Evolutionary conservation across 2,113 vertebrate species (phyloP).

Genomic region (Poeciliopsis occidentalis): DNA sequence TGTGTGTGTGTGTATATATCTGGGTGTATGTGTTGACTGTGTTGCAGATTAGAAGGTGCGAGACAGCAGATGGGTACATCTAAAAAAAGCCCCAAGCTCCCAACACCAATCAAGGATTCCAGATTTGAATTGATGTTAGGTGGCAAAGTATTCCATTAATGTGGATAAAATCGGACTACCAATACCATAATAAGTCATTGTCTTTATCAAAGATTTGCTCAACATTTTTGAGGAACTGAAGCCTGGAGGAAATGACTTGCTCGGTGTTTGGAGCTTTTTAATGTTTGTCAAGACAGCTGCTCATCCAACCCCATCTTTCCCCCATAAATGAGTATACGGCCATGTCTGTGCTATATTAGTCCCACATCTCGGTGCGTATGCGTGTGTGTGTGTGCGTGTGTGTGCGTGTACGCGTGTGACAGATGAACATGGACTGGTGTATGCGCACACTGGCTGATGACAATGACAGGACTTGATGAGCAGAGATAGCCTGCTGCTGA

Average conservation of each 20-base stretch:
- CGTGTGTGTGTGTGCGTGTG: slow-evolving; percentile 12
- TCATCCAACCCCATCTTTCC: slow-evolving; percentile 49
- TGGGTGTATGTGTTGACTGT: slow-evolving; percentile 19
- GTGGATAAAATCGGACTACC: slow-evolving; percentile 50
- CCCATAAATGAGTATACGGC: slow-evolving; percentile 56
- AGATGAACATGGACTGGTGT: slow-evolving; percentile 71
- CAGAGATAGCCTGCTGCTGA: slow-evolving; percentile 74
- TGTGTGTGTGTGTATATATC: slow-evolving; percentile 28
- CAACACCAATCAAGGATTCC: slow-evolving; percentile 61
- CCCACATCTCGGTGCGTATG: neutral
- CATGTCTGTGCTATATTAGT: slow-evolving; percentile 53
- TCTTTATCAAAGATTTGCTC: neutral
- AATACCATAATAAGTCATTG: slow-evolving; percentile 6
- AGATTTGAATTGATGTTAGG: slow-evolving; percentile 54
- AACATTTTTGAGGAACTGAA: neutral
- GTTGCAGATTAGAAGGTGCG: slow-evolving; percentile 80
- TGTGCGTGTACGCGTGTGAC: slow-evolving; percentile 46
- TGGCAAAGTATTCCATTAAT: slow-evolving; percentile 64
- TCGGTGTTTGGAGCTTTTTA: neutral
- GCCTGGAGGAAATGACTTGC: neutral
- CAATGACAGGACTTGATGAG: slow-evolving; percentile 80
- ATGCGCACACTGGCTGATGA: slow-evolving; percentile 70
- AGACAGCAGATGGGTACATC: slow-evolving; percentile 84
- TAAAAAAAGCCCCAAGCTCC: slow-evolving; percentile 76
- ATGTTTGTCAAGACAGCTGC: slow-evolving; percentile 33